Evolutionary conservation across 2,888 invertebrate genomes (phyloP).

Genomic region (Ennomos quercinarius): DNA sequence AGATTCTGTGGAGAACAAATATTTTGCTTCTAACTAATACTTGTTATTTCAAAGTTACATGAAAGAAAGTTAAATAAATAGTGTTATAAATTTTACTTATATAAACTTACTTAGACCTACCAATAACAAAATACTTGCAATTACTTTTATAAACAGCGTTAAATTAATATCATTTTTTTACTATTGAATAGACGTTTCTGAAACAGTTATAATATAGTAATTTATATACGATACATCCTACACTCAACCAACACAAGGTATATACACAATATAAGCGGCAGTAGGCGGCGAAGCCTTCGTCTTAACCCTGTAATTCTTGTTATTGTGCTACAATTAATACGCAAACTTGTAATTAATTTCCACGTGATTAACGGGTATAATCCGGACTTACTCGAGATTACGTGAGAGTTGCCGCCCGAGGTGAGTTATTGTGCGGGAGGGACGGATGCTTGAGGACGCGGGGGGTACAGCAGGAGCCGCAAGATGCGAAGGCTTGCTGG

Average conservation of each 20-base stretch:
- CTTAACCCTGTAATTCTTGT: conserved; percentile 71
- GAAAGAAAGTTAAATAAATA: background rate
- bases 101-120: too few relatives aligned
- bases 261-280: conserved; percentile 19
- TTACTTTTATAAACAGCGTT: too few relatives aligned
- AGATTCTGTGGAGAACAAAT: conserved; percentile 14
- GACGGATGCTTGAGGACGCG: conserved; percentile 43
- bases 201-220: background rate
- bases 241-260: background rate
- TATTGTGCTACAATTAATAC: conserved; percentile 84
- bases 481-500: conserved; percentile 76
- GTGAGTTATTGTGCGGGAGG: conserved; percentile 77
- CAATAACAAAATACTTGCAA: too few relatives aligned
- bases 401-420: conserved; percentile 74
- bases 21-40: conserved; percentile 5
- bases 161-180: too few relatives aligned
- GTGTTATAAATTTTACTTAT: too few relatives aligned
- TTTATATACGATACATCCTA: background rate
- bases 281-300: conserved; percentile 46
- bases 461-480: conserved; percentile 55
- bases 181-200: too few relatives aligned
- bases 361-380: conserved; percentile 84
- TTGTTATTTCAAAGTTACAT: conserved; percentile 1
- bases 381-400: conserved; percentile 83
- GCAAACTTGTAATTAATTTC: conserved; percentile 85